Evolutionary conservation across 92 coral and sea anemone species (phyloP), one percentile per base, ranked within the genome.

Genomic region (Siderastrea radians): DNA sequence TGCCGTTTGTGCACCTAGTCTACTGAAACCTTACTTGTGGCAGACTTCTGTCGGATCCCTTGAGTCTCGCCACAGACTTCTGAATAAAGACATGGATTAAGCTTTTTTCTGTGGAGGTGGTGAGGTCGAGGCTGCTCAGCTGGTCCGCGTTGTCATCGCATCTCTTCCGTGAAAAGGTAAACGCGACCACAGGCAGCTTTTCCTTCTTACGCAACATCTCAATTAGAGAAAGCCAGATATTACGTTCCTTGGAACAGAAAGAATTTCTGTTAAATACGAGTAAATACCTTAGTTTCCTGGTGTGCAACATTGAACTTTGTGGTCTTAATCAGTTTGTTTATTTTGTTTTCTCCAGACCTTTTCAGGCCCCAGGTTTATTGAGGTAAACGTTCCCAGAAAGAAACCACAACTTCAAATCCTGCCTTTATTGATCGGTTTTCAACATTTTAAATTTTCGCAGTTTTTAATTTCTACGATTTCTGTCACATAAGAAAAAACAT

Each of bases 141-240:
- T 86, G 94, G 53, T 93, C 94, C 10, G 99, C 99, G 64, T 97
- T 95, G 5, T 97, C 99, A 53, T 95, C 96, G 64, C 98, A 95
- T 54, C 96, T 85, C 61, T 88, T 93, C 48, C 99, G 88, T 43
- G 99, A 97, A 58, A 97, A 97, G 7, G 99, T 97, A 68, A 97
- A 97, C 6, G 98, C 99, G 5, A 97, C 99, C 26, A 97, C 97
- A 2, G 99, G 99, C 9, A 97, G 89, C 49, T 91, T 89, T 47
- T 93, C 95, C 74, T 96, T 94, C 91, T 97, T 97, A 7, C 95
- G 96, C 15, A 97, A 87, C 95, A 90, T 97, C 85, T 94, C 92
- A 46, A 97, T 77, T 84, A 97, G 48, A 1, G 98, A 92, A 49
- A 95, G 80, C 99, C 99, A 97, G 62, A 93, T 86, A 69, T 97